These are phyloP conservation scores for Furcula furcula DNA, from an alignment of 2,888 invertebrate species.

Conservation along the genomic window DNA sequence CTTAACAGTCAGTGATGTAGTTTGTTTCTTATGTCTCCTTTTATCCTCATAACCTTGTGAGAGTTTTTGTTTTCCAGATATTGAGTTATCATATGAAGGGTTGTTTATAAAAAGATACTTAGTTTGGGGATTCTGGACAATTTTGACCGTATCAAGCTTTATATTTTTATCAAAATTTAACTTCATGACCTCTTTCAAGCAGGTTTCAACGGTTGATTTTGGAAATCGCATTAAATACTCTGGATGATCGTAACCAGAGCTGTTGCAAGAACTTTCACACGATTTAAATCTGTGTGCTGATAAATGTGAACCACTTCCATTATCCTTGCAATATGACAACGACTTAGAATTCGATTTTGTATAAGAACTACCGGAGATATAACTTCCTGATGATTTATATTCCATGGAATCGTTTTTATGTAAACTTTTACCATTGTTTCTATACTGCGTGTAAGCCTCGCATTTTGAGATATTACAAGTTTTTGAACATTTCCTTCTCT, in stretches of 20 bases:
- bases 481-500: constrained; percentile 1
- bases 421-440: constrained; percentile 7
- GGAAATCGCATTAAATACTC: constrained; percentile 21
- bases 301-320: constrained; percentile 3
- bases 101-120: not conserved
- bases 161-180: constrained; percentile 11
- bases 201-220: constrained; percentile 18
- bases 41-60: constrained; percentile 1
- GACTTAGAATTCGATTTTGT: constrained; percentile 5
- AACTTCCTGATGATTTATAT: constrained; percentile 6
- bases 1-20: not conserved
- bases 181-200: constrained; percentile 21
- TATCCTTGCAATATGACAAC: constrained; percentile 9
- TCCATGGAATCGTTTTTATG: constrained; percentile 7
- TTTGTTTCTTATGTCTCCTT: not conserved
- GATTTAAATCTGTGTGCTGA: constrained; percentile 9
- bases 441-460: constrained; percentile 7
- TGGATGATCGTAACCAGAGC: constrained; percentile 19
- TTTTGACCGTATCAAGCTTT: constrained; percentile 4
- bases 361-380: constrained; percentile 14
- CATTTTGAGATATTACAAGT: constrained; percentile 3
- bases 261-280: constrained; percentile 21
- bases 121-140: not conserved
- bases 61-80: not conserved
- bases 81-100: not conserved